phyloP scores from a whole-genome alignment of 1,140 invertebrate species.

The Battus philenor region DNA sequence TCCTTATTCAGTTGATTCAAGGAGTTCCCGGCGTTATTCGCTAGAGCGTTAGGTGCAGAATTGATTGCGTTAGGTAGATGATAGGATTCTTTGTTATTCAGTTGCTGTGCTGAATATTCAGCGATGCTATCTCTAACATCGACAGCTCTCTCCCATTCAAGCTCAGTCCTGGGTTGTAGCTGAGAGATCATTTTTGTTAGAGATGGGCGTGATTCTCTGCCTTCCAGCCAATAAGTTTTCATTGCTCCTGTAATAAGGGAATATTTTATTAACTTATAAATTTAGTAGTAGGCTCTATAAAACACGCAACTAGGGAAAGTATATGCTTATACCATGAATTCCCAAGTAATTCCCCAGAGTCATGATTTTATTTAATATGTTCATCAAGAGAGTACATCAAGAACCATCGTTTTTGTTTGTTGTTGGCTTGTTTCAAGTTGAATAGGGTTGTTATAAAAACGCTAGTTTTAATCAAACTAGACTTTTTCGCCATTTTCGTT shows the following conservation, averaged over 20 bases:
- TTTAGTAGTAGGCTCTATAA: too few species aligned
- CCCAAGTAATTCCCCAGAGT: too few species aligned
- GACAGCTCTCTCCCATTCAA: conserved; percentile 60
- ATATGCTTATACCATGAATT: too few species aligned
- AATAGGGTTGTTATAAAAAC: too few species aligned
- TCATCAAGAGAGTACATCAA: too few species aligned
- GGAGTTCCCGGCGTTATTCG: conserved; percentile 31
- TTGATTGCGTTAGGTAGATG: conserved; percentile 33
- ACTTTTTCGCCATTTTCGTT: too few species aligned
- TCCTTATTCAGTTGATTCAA: conserved; percentile 14
- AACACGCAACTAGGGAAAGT: too few species aligned
- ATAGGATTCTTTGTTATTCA: conserved; percentile 62
- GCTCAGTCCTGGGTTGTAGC: conserved; percentile 52
- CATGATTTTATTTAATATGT: too few species aligned
- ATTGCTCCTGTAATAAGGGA: conserved; percentile 82
- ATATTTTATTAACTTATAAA: too few species aligned
- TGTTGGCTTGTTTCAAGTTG: too few species aligned
- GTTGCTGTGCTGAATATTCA: conserved; percentile 46
- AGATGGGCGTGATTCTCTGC: conserved; percentile 78
- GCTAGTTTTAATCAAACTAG: too few species aligned
- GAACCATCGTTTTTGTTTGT: too few species aligned
- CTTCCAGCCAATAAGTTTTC: conserved; percentile 95
- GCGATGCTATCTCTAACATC: conserved; percentile 65
- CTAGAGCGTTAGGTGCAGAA: conserved; percentile 38
- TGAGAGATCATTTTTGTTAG: conserved; percentile 62